Evolutionary conservation across 2,888 invertebrate genomes (phyloP).

Genomic region (Melanostoma mellinum): DNA sequence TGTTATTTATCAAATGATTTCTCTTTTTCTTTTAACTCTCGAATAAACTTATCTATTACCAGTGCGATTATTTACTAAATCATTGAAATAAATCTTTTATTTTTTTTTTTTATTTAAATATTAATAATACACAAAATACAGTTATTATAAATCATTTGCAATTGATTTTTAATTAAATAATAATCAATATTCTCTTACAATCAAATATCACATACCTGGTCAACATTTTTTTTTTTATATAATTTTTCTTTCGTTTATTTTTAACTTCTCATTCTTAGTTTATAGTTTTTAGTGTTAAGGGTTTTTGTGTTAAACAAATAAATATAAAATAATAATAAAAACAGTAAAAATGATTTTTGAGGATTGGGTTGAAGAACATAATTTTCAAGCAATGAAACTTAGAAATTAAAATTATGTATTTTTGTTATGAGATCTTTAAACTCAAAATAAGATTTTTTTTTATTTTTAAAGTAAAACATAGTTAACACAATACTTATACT

Average conservation of each 20-base stretch:
- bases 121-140: conserved; percentile 54
- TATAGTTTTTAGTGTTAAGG: conserved; percentile 5
- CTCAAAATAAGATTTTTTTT: conserved; percentile 43
- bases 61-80: conserved; percentile 51
- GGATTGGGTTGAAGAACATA: conserved; percentile 18
- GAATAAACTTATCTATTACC: conserved; percentile 42
- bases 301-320: conserved; percentile 9
- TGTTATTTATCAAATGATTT: no score
- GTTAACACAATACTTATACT: conserved; percentile 50
- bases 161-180: conserved; percentile 22
- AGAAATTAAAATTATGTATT: conserved; percentile 15
- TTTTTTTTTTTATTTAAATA: conserved; percentile 29
- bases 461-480: conserved; percentile 28
- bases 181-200: conserved; percentile 77
- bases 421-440: conserved; percentile 61
- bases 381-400: conserved; percentile 19
- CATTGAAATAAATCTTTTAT: conserved; percentile 39
- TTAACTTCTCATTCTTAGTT: background rate
- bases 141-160: conserved; percentile 23
- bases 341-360: conserved; percentile 8
- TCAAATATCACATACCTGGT: conserved; percentile 81
- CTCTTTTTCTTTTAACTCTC: conserved; percentile 1
- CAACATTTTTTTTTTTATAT: conserved; percentile 43
- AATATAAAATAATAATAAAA: conserved; percentile 30
- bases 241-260: conserved; percentile 16